Conservation (phyloP, 1,140 invertebrate species). For the Meloidogyne chitwoodi region DNA sequence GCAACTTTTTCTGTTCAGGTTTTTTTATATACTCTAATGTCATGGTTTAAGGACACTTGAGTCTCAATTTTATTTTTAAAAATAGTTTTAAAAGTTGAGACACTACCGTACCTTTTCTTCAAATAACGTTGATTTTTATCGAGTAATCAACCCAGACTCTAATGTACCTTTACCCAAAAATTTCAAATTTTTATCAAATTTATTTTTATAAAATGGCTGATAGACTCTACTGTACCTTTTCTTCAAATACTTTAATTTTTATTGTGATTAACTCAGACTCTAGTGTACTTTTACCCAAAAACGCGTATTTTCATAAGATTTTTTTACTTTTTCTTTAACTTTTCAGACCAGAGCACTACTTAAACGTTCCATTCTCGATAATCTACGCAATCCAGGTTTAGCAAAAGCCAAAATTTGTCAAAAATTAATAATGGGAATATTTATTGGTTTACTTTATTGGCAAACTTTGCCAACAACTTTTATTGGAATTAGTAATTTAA, state of each 20-base stretch:
- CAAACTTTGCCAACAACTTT: constrained; percentile 35
- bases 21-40: neutral
- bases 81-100: too few relatives aligned
- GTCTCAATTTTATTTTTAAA: too few relatives aligned
- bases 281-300: too few relatives aligned
- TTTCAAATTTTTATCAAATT: neutral
- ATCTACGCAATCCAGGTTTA: constrained; percentile 50
- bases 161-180: neutral
- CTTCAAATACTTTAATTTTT: too few relatives aligned
- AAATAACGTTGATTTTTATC: too few relatives aligned
- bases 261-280: too few relatives aligned
- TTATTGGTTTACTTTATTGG: constrained; percentile 62
- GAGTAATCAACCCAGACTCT: neutral
- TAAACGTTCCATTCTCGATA: constrained; percentile 49
- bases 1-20: constrained; percentile 41
- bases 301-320: too few relatives aligned
- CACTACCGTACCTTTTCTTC: too few relatives aligned
- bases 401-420: constrained; percentile 55
- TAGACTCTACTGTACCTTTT: too few relatives aligned
- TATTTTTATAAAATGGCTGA: too few relatives aligned
- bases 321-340: neutral
- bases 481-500: constrained; percentile 61
- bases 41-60: too few relatives aligned
- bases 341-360: constrained; percentile 34
- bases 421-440: constrained; percentile 58